Evolutionary conservation across 2,113 vertebrate species (phyloP).

Genomic region (Notarius quadriscutis): DNA sequence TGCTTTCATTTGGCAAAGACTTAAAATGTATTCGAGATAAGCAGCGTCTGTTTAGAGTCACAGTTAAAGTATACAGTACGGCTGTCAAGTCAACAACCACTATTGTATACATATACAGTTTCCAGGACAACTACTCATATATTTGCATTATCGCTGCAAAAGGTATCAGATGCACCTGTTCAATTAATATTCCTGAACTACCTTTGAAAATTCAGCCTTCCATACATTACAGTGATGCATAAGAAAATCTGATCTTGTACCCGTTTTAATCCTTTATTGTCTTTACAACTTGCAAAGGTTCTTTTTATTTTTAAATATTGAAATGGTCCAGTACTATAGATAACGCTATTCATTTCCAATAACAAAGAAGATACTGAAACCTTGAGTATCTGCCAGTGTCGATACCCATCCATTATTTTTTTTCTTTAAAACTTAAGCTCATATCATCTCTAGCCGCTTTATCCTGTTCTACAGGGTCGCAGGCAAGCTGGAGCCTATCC

Average conservation of each 20-base stretch:
- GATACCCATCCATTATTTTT: background rate
- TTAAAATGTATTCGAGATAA: background rate
- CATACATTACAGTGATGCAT: background rate
- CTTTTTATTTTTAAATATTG: background rate
- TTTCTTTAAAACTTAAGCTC: background rate
- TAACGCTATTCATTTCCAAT: background rate
- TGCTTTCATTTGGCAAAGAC: slow-evolving; percentile 17
- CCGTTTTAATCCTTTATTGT: background rate
- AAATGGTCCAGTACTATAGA: background rate
- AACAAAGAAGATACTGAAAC: background rate
- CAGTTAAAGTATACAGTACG: background rate
- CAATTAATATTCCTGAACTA: background rate
- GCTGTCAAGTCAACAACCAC: background rate
- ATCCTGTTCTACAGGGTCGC: too few relatives aligned
- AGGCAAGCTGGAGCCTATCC: too few relatives aligned
- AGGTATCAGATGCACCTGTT: background rate
- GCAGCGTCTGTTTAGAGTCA: background rate
- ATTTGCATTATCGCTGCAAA: background rate
- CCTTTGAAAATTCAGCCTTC: background rate
- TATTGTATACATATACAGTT: background rate
- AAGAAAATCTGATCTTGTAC: background rate
- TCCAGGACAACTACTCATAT: background rate
- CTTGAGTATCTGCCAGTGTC: background rate
- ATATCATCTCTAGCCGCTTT: too few relatives aligned
- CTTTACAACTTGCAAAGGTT: background rate